Base-by-base conservation (phyloP, 2,113 vertebrate genomes). In the Athene cunicularia region DNA sequence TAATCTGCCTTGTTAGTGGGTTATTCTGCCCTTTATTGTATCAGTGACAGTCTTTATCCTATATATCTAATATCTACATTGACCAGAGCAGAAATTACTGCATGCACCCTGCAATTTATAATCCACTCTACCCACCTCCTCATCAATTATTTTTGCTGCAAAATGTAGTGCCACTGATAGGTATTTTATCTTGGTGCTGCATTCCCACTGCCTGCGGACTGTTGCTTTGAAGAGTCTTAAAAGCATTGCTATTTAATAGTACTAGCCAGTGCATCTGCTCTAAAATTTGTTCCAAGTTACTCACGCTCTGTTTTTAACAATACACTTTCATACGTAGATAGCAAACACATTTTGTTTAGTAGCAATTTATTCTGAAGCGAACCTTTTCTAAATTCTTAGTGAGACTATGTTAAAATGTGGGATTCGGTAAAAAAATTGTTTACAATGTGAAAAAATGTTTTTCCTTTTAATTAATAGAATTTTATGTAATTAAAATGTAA, bases 161-260 rank as follows among this genome's bases (percentile, higher is more conserved):
- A 71, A 83, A 68, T 67, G 86, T 66, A 86, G 81, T 92, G 70
- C 79, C 81, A 67, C 86, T 94, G 97, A 90, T 88, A 94, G 92
- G 67, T 93, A 70, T 96, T 98, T 97, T 98, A 97, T 97, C 96
- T 97, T 94, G 64, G 67, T 84, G 64, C 91, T 96, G 92, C 95
- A 97, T 97, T 97, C 97, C 63, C 49, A 66, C 88, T 97, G 96
- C 97, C 96, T 94, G 92, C 41, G 2, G 97, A 96, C 88, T 80
- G 60, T 10, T 56, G 67, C 95, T 98, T 98, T 97, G 97, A 97
- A 97, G 96, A 95, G 67, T 94, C 94, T 97, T 86, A 26, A 97
- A 97, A 97, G 94, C 68, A 14, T 53, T 32, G 33, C 93, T 93
- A 1, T 82, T 95, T 76, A 93, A 90, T 77, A 55, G 77, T 80